Evolutionary conservation across 92 coral and sea anemone genomes (phyloP).

Genomic region (Metridium senile): DNA sequence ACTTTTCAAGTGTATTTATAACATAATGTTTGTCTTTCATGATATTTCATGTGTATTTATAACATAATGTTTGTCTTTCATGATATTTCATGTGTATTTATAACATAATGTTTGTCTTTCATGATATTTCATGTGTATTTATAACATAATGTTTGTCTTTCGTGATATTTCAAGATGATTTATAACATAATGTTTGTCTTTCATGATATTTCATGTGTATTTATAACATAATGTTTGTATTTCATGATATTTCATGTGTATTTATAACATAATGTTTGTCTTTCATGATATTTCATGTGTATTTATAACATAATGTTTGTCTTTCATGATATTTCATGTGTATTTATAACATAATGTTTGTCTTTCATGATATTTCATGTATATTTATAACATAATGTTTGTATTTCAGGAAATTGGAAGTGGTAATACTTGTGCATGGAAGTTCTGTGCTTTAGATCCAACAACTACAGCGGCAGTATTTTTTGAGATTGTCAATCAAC

Average conservation of each 20-base stretch:
- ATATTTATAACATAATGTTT: neutral
- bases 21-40: too few relatives aligned
- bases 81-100: constrained; percentile 97
- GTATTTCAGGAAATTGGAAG: constrained; percentile 87
- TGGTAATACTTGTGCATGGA: constrained; percentile 98
- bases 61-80: constrained; percentile 9
- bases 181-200: too few relatives aligned
- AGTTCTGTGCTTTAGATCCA: constrained; percentile 89
- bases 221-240: neutral
- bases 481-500: constrained; percentile 97
- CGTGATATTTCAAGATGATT: constrained; percentile 96
- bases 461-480: constrained; percentile 83
- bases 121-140: neutral
- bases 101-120: too few relatives aligned
- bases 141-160: neutral
- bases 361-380: neutral
- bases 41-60: neutral
- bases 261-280: too few relatives aligned
- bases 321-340: constrained; percentile 89
- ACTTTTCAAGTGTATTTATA: too few relatives aligned
- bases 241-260: constrained; percentile 93
- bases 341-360: neutral
- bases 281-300: neutral
- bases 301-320: neutral
- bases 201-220: neutral